Evolutionary conservation across 2,797 vertebrate genomes (phyloP), one percentile per base, ranked within the genome.

Genomic region (Coregonus sp.): DNA sequence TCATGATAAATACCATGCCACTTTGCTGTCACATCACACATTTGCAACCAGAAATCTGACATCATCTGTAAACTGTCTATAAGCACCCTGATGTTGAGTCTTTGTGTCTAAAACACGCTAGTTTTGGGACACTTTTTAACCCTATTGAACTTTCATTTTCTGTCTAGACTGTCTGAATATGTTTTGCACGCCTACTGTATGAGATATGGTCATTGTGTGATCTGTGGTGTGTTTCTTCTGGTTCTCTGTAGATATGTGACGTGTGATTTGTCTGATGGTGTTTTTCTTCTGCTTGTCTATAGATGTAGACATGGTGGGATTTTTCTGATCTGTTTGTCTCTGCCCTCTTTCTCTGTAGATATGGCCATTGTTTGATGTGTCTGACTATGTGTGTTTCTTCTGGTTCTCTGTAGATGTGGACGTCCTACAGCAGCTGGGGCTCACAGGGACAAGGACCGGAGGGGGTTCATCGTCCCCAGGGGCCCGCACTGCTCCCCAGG

Each of bases 351-450:
- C 59, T 61, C n/a, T 70, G 16, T 70, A 9, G 37, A 47, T n/a
- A 1, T 70, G 7, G 0, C 18, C 37, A 66, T 12, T 33, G 69
- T 75, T 47, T 75, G 3, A 75, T 80, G 47, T 82, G 71, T 83
- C 40, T 81, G 71, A 1, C 4, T 5, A 25, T 25, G 16, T 15
- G 47, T 37, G 47, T 33, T 33, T 72, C 72, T 54, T 71, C 80
- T 35, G 40, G 12, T 73, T 75, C 52, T 78, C 86, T 92, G 52
- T 91, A 99, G 98, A 97, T 97, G 97, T 98, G 92, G 97, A 99
- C 65, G 92, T 99, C 87, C 96, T 99, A 87, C 96, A 97, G 87
- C 94, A 91, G 89, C 92, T 99, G 83, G 97, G 97, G 78, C 95
- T 99, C 84, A 92, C 93, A 82, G 95, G 94, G 82, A 95, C 91